Conservation (phyloP, 1,140 invertebrate genomes). For the Aphaenogaster rudis region DNA sequence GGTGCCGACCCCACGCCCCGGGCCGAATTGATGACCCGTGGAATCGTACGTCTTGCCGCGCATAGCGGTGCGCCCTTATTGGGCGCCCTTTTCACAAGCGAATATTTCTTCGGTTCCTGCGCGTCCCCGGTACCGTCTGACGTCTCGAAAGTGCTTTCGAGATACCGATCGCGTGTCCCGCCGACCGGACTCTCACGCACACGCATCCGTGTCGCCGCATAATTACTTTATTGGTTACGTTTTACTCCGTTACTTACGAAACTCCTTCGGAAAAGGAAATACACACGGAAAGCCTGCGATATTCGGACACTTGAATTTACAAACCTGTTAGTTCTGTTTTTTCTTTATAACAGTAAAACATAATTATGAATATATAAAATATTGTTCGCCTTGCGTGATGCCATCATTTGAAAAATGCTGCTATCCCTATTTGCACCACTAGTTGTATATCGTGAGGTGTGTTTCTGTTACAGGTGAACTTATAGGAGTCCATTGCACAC, state of each 20-base stretch:
- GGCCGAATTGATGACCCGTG: slow-evolving; percentile 78
- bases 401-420: neutral
- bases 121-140: slow-evolving; percentile 32
- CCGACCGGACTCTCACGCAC: slow-evolving; percentile 24
- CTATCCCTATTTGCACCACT: neutral
- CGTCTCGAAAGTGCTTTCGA: slow-evolving; percentile 22
- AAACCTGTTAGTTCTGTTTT: neutral
- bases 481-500: slow-evolving; percentile 97
- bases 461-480: slow-evolving; percentile 90
- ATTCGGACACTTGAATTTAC: slow-evolving; percentile 12
- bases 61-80: slow-evolving; percentile 60
- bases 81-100: slow-evolving; percentile 40
- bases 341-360: neutral
- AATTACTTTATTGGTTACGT: slow-evolving; percentile 59
- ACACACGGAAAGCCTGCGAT: neutral
- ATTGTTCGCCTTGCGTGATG: neutral
- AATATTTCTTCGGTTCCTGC: slow-evolving; percentile 28
- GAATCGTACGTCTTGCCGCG: slow-evolving; percentile 71
- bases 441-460: neutral
- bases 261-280: slow-evolving; percentile 4
- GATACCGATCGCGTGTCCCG: slow-evolving; percentile 54
- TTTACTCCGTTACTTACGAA: slow-evolving; percentile 45
- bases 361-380: slow-evolving; percentile 4
- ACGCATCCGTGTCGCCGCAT: slow-evolving; percentile 26
- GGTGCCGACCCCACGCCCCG: slow-evolving; percentile 57